phyloP scores from a whole-genome alignment of 2,888 invertebrate species.

The Lochmaea crataegi region DNA sequence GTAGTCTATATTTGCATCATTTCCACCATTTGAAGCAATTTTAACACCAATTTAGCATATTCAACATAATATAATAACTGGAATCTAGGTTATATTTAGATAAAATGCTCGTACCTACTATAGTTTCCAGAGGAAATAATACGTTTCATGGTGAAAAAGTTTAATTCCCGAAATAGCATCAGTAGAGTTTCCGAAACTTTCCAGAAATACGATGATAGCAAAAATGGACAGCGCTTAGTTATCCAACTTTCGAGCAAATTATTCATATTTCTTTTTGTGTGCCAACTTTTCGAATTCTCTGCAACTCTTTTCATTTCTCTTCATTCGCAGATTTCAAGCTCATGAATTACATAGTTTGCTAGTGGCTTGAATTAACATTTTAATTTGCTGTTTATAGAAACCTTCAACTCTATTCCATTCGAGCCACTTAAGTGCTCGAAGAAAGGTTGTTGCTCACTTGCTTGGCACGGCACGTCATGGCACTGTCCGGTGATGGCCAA shows the following conservation, averaged over 20 bases:
- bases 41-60: too few relatives aligned
- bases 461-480: too few relatives aligned
- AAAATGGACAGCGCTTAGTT: slow-evolving; percentile 17
- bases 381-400: not conserved
- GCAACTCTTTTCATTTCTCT: not conserved
- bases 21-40: too few relatives aligned
- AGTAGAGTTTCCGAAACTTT: not conserved
- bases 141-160: not conserved
- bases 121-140: not conserved
- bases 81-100: too few relatives aligned
- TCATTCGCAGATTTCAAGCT: not conserved
- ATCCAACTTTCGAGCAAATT: slow-evolving; percentile 5
- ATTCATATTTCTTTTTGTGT: slow-evolving; percentile 16
- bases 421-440: too few relatives aligned
- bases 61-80: too few relatives aligned
- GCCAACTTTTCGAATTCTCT: slow-evolving; percentile 1
- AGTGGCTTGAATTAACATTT: not conserved
- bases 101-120: too few relatives aligned
- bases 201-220: not conserved
- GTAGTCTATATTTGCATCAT: too few relatives aligned
- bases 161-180: not conserved
- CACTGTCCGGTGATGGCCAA: too few relatives aligned
- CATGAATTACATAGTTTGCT: slow-evolving; percentile 2
- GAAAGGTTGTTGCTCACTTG: too few relatives aligned
- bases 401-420: not conserved